These are phyloP conservation scores for Atta cephalotes DNA, from an alignment of 1,140 invertebrate genomes.

Conservation along the genomic window DNA sequence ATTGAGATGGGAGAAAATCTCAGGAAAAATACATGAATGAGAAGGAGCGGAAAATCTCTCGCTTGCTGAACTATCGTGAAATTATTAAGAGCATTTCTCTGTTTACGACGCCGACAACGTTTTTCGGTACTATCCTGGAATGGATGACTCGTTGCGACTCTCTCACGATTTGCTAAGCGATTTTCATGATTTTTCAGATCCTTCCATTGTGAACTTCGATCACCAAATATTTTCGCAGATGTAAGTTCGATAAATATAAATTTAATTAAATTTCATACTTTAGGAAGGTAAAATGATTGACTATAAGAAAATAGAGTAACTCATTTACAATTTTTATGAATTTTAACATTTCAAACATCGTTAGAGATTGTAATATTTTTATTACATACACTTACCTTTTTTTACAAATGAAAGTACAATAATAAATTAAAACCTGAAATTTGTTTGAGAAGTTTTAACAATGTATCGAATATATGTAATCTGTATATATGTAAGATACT, in stretches of 20 bases:
- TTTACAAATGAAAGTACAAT: neutral
- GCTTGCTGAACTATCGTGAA: constrained; percentile 59
- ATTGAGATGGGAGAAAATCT: constrained; percentile 44
- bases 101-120: constrained; percentile 39
- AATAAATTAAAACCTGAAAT: neutral
- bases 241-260: neutral
- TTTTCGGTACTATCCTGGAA: neutral
- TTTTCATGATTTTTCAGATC: constrained; percentile 45
- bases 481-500: neutral
- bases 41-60: constrained; percentile 4
- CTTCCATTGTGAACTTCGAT: neutral
- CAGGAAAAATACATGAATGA: constrained; percentile 16
- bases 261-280: neutral
- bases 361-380: neutral
- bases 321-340: neutral
- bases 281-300: neutral
- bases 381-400: neutral
- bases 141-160: constrained; percentile 46
- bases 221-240: neutral
- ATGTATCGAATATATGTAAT: neutral
- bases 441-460: neutral
- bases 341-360: neutral
- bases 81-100: constrained; percentile 70
- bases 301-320: neutral
- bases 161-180: constrained; percentile 51